Evolutionary conservation across 2,113 vertebrate genomes (phyloP), one percentile per base, ranked within the genome.

Genomic region (Butorides virescens): DNA sequence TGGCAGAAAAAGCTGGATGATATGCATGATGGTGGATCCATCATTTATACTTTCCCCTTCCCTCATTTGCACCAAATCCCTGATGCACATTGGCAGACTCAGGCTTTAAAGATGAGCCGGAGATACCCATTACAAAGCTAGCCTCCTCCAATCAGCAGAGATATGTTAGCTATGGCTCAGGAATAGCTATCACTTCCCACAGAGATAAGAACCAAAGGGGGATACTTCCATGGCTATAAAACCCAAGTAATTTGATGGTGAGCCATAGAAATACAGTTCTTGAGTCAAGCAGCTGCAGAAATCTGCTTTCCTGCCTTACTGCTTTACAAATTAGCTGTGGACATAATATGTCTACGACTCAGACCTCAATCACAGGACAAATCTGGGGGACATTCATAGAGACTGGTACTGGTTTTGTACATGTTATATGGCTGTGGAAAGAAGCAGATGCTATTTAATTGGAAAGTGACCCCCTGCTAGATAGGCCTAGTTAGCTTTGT

Each of bases 261-360:
- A 90, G 55, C 37, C 49, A 67, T 65, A 78, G 53, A 70, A 85
- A 89, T 78, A 58, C 2, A 81, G 25, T 75, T 92, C 55, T 95
- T 58, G 27, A 91, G 16, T 75, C 46, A 91, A 84, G 61, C 91
- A 85, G 89, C 86, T 92, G 80, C 83, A 96, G 84, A 92, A 96
- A 72, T 84, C 53, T 75, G 52, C 42, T 91, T 84, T 92, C 17
- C 52, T 75, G 79, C 59, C 61, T 90, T 68, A 56, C 30, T 52
- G 58, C 36, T 78, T 92, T 84, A 91, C 61, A 95, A 66, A 92
- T 68, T 89, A 85, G 5, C 44, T 50, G 18, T 61, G 30, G 56
- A 37, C 12, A 30, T 74, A 67, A 47, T 39, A 36, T 5, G 3
- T 34, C 56, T 59, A 20, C 0, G 0, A 12, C 32, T 84, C 42